Conservation (phyloP, 2,888 invertebrate genomes). For the Nesidiocoris tenuis region DNA sequence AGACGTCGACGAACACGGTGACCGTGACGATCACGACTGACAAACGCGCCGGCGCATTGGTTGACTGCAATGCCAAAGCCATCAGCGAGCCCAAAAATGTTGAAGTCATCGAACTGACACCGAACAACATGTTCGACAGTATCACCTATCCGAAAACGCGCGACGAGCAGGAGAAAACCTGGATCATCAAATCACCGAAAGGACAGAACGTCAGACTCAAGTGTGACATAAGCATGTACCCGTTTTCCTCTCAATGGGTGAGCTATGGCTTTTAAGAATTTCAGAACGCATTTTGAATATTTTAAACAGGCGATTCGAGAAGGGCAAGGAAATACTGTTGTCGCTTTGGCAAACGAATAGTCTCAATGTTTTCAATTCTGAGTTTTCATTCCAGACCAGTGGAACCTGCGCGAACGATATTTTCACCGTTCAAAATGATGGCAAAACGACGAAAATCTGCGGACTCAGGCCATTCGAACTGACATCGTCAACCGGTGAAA, state of each 20-base stretch:
- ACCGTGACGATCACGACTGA: neutral
- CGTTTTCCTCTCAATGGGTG: too few relatives aligned
- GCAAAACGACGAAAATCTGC: neutral
- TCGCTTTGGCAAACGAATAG: too few relatives aligned
- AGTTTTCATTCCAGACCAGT: neutral
- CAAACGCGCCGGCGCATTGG: neutral
- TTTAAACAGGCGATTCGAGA: too few relatives aligned
- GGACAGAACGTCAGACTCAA: too few relatives aligned
- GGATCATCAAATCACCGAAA: constrained; percentile 17
- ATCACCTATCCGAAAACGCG: neutral
- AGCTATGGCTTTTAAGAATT: too few relatives aligned
- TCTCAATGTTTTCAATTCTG: too few relatives aligned
- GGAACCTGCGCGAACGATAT: constrained; percentile 9
- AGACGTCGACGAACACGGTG: neutral
- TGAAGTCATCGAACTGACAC: neutral
- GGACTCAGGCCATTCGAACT: neutral
- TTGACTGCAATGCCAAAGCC: constrained; percentile 9
- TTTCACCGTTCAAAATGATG: constrained; percentile 2
- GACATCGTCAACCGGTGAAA: constrained; percentile 1
- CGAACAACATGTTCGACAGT: neutral
- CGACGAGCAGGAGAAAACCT: neutral
- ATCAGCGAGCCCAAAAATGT: neutral
- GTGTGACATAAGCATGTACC: too few relatives aligned
- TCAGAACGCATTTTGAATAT: too few relatives aligned
- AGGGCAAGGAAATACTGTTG: too few relatives aligned